phyloP scores from a whole-genome alignment of 2,888 invertebrate genomes.

The Ennomos quercinarius region DNA sequence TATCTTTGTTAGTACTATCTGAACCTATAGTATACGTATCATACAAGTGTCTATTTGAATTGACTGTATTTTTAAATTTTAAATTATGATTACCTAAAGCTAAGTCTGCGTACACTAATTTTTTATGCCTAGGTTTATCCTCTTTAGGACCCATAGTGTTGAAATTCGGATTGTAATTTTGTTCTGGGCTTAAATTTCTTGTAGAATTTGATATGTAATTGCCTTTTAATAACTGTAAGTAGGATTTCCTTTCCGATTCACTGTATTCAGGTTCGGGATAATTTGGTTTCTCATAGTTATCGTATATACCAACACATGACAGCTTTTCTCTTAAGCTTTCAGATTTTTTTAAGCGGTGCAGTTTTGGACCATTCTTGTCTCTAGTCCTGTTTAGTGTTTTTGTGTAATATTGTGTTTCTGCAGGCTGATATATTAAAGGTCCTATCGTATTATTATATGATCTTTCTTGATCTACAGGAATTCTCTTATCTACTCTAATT shows the following conservation, averaged over 20 bases:
- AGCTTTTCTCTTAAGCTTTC: constrained; percentile 81
- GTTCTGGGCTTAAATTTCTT: constrained; percentile 72
- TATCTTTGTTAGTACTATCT: constrained; percentile 73
- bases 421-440: constrained; percentile 76
- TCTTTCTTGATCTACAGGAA: constrained; percentile 76
- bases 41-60: constrained; percentile 84
- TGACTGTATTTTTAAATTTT: constrained; percentile 85
- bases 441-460: constrained; percentile 79
- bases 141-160: constrained; percentile 73
- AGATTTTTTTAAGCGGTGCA: constrained; percentile 80
- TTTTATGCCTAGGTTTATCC: constrained; percentile 79
- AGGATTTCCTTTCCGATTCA: constrained; percentile 76
- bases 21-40: constrained; percentile 80
- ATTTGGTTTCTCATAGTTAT: constrained; percentile 78
- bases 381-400: constrained; percentile 80
- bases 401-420: constrained; percentile 75
- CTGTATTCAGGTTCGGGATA: constrained; percentile 78
- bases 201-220: constrained; percentile 82
- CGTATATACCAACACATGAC: constrained; percentile 80
- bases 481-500: constrained; percentile 86
- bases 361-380: constrained; percentile 76
- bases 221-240: constrained; percentile 76
- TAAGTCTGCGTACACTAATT: constrained; percentile 83
- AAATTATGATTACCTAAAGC: constrained; percentile 84
- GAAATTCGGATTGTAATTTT: constrained; percentile 65